These are phyloP conservation scores for Xanthorhoe spadicearia DNA, from an alignment of 2,888 invertebrate species.

Conservation along the genomic window DNA sequence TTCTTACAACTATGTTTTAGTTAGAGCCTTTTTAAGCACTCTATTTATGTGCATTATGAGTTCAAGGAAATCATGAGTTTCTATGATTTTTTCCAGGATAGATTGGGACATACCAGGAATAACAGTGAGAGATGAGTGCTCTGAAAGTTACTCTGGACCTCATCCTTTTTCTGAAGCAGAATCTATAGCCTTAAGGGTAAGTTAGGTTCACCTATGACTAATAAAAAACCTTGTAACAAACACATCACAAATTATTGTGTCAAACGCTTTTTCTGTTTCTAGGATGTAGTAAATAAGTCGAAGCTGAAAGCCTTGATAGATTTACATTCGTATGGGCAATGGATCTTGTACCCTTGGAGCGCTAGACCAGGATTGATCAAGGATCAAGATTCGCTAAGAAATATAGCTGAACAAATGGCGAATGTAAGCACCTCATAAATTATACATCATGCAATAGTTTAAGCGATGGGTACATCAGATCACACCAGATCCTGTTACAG, in stretches of 20 bases:
- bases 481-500: no score
- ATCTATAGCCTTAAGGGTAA: slow-evolving; percentile 83
- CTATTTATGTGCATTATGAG: neutral
- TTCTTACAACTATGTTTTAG: no score
- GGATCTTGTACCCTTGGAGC: slow-evolving; percentile 57
- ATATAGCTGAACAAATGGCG: slow-evolving; percentile 45
- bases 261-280: slow-evolving; percentile 7
- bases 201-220: slow-evolving; percentile 5
- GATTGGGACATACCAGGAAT: slow-evolving; percentile 49
- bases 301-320: slow-evolving; percentile 49
- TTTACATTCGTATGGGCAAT: slow-evolving; percentile 57
- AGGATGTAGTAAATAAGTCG: slow-evolving; percentile 46
- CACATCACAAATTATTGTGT: neutral
- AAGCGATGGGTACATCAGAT: no score
- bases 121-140: slow-evolving; percentile 47
- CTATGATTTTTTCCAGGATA: slow-evolving; percentile 40
- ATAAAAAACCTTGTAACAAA: no score
- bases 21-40: no score
- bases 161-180: slow-evolving; percentile 93
- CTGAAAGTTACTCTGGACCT: slow-evolving; percentile 85
- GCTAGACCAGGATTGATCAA: slow-evolving; percentile 35
- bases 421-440: slow-evolving; percentile 41
- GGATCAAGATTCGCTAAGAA: slow-evolving; percentile 39
- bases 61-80: neutral
- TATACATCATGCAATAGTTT: no score